These are phyloP conservation scores for Galbula dea DNA, from an alignment of 2,113 vertebrate species.

Conservation along the genomic window DNA sequence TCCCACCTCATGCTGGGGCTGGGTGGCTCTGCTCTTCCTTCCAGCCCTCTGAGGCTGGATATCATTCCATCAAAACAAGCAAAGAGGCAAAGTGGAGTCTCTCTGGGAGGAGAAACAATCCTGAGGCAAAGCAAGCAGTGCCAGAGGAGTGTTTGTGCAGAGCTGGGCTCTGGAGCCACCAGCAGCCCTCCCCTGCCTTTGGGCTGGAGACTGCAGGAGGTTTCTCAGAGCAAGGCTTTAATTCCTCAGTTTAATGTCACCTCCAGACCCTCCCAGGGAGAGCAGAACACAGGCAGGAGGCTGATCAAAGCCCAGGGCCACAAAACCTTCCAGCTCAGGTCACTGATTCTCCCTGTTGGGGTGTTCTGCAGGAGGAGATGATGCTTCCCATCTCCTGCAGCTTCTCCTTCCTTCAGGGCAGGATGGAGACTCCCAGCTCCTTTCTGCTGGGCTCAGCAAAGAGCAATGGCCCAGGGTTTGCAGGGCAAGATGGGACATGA, in stretches of 20 bases:
- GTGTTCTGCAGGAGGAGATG: background rate
- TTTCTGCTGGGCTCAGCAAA: background rate
- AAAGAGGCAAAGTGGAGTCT: background rate
- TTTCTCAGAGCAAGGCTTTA: background rate
- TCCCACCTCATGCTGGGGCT: fast-evolving
- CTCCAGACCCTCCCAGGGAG: background rate
- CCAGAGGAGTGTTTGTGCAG: background rate
- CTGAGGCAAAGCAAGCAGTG: background rate
- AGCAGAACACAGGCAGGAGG: fast-evolving
- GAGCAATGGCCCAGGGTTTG: background rate
- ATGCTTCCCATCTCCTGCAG: background rate
- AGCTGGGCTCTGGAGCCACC: fast-evolving
- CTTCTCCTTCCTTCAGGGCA: background rate
- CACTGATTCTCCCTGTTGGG: background rate
- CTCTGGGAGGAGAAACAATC: background rate
- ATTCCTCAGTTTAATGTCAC: background rate
- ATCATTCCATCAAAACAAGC: background rate
- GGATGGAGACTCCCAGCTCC: fast-evolving
- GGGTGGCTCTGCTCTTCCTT: background rate
- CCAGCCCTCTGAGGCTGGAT: background rate
- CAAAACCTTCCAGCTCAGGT: background rate
- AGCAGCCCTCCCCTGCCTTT: fast-evolving
- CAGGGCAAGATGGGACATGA: background rate
- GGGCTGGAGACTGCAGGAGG: fast-evolving
- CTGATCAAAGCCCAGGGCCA: background rate